These are phyloP conservation scores for Dendroctonus ponderosae DNA, from an alignment of 1,140 invertebrate species.

Conservation along the genomic window DNA sequence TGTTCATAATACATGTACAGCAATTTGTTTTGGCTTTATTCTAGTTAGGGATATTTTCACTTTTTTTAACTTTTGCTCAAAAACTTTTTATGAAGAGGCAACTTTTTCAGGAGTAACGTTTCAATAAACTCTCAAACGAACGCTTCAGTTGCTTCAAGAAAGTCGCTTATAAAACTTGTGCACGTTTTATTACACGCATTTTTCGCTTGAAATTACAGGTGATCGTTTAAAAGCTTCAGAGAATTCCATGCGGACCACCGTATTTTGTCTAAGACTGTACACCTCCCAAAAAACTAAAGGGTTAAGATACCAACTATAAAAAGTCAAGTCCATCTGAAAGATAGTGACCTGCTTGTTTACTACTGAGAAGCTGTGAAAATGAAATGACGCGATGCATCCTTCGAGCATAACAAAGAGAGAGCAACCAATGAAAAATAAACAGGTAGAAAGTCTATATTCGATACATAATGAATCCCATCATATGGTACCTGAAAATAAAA, in stretches of 20 bases:
- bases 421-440: constrained; percentile 32
- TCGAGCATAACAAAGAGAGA: constrained; percentile 12
- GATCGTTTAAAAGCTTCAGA: constrained; percentile 5
- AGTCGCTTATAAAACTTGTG: too few species aligned
- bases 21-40: too few species aligned
- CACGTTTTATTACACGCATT: too few species aligned
- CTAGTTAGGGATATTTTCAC: too few species aligned
- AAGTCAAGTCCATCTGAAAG: constrained; percentile 27
- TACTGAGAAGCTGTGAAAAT: constrained; percentile 20
- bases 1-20: too few species aligned
- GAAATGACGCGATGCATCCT: constrained; percentile 9
- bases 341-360: constrained; percentile 34
- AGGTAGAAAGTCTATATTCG: constrained; percentile 35
- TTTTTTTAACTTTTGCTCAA: too few species aligned
- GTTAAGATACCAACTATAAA: constrained; percentile 33
- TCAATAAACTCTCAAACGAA: too few species aligned
- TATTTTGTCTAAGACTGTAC: constrained; percentile 7
- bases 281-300: constrained; percentile 33
- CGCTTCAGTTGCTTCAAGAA: too few species aligned
- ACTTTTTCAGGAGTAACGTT: too few species aligned
- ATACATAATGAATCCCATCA: constrained; percentile 32
- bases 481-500: constrained; percentile 20
- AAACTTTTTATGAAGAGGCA: too few species aligned
- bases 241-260: neutral
- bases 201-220: too few species aligned